Percentiles rank a stretch among this genome's conserved stretches.
Evolutionary conservation across 2,113 vertebrate genomes (phyloP).

Genomic region (Prinia subflava): DNA sequence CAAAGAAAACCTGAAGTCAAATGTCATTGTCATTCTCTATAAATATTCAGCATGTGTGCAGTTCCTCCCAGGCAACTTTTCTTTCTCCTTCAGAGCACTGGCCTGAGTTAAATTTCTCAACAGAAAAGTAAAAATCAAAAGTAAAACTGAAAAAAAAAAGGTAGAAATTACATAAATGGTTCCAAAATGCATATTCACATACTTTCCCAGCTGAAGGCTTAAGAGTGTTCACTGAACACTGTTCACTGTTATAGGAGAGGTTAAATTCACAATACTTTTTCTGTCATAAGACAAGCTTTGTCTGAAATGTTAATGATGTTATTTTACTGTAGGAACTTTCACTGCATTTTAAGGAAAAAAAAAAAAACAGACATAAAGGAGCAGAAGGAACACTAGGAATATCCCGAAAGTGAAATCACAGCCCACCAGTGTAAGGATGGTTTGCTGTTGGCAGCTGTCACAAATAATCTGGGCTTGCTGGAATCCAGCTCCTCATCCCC

Average conservation of each 20-base stretch:
- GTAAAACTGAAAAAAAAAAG: not conserved
- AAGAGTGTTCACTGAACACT: not conserved
- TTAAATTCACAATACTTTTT: not conserved
- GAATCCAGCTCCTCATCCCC: not conserved
- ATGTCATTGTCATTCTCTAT: slow-evolving; percentile 14
- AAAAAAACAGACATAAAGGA: not conserved
- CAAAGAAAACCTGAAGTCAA: slow-evolving; percentile 36
- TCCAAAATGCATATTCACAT: not conserved
- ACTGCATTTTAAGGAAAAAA: not conserved
- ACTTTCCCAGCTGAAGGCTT: not conserved
- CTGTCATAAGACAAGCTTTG: not conserved
- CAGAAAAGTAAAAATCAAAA: not conserved
- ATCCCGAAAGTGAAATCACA: not conserved
- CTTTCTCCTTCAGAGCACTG: not conserved
- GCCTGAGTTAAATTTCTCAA: not conserved
- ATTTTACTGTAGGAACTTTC: not conserved
- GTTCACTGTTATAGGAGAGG: not conserved
- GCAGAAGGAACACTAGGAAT: not conserved
- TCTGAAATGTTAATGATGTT: not conserved
- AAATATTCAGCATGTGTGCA: slow-evolving; percentile 28
- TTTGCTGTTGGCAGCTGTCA: not conserved
- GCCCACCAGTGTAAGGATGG: not conserved
- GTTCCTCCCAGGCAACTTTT: not conserved
- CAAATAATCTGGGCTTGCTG: not conserved
- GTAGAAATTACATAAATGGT: not conserved